Base-by-base conservation (phyloP, 2,888 invertebrate genomes). In the Lutraria lutraria region DNA sequence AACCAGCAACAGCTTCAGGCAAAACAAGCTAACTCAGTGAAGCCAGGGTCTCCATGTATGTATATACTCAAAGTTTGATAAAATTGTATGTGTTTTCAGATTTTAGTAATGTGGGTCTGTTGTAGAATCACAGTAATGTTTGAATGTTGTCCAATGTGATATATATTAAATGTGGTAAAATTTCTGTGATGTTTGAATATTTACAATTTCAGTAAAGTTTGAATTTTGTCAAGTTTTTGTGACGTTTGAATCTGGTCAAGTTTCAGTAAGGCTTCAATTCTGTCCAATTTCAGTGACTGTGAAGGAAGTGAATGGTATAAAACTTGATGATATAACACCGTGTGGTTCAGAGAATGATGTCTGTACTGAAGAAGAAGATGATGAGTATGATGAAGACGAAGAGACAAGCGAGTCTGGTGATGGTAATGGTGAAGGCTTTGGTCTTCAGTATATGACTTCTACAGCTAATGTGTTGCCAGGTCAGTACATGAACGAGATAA, bases 331-430 rank as follows among this genome's bases (percentile, higher is more conserved):
- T 56, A 89, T 92, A 13, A 92, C 92, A 79, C 92, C 92, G 10
- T 89, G 90, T 54, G 90, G 90, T 0, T 92, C 92, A 0, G 90
- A 90, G 81, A 89, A 90, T 56, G 90, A 90, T 81, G 84, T 85
- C 0, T 88, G 83, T 15, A 84, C 83, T 4, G 87, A 92, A 2
- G 93, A 93, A 34, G 93, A 93, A 10, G 93, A 94, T 19, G 93
- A 94, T n/a, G 85, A 85, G 54, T 79, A 85, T 21, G 76, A 93
- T 72, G 93, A 93, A 21, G 93, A 94, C 3, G 93, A 93, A 10
- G 92, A 91, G 2, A 90, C 92, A 3, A 85, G 83, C 81, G 81
- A 85, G 12, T 85, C 87, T 56, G 92, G 93, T 31, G 90, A 89
- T 29, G 86, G 87, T 53, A 92, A 93, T 25, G 91, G 89, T 29